Evolutionary conservation across 64 coral and sea anemone genomes (phyloP).

Genomic region (Stichodactyla mertensii): DNA sequence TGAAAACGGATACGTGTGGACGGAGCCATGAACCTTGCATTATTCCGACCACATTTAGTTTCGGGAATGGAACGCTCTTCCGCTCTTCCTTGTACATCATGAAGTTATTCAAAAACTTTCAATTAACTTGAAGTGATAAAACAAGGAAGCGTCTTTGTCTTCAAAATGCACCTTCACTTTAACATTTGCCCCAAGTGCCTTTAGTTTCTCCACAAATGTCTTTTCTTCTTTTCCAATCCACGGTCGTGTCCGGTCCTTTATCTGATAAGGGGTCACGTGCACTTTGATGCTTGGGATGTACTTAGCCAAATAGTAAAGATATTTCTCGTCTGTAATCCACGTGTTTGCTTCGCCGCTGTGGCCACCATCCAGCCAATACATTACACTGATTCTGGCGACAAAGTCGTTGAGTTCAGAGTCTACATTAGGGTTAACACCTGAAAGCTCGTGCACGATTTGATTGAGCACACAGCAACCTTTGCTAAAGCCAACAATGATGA

Average conservation of each 20-base stretch:
- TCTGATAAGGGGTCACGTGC: constrained; percentile 93
- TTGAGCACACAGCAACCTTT: constrained; percentile 94
- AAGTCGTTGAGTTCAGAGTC: constrained; percentile 58
- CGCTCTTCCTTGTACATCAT: neutral
- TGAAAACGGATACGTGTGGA: too few species aligned
- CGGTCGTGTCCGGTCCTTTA: constrained; percentile 70
- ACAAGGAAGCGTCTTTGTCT: constrained; percentile 74
- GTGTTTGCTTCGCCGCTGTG: constrained; percentile 95
- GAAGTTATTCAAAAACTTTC: constrained; percentile 62
- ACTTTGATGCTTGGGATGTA: constrained; percentile 69
- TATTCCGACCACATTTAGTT: neutral
- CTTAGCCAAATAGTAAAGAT: constrained; percentile 56
- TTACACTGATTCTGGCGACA: constrained; percentile 64
- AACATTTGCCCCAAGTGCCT: constrained; percentile 72
- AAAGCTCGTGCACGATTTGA: constrained; percentile 83
- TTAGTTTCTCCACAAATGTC: constrained; percentile 74
- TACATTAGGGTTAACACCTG: constrained; percentile 34
- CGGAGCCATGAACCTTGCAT: too few species aligned
- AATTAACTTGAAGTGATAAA: constrained; percentile 83
- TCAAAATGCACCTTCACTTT: constrained; percentile 79
- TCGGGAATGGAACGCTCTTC: too few species aligned
- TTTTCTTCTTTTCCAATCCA: constrained; percentile 84
- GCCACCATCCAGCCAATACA: constrained; percentile 94
- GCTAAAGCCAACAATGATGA: constrained; percentile 91
- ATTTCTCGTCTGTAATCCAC: constrained; percentile 96